Conservation (phyloP, 2,888 invertebrate genomes). For the Cecidostiba fungosa region DNA sequence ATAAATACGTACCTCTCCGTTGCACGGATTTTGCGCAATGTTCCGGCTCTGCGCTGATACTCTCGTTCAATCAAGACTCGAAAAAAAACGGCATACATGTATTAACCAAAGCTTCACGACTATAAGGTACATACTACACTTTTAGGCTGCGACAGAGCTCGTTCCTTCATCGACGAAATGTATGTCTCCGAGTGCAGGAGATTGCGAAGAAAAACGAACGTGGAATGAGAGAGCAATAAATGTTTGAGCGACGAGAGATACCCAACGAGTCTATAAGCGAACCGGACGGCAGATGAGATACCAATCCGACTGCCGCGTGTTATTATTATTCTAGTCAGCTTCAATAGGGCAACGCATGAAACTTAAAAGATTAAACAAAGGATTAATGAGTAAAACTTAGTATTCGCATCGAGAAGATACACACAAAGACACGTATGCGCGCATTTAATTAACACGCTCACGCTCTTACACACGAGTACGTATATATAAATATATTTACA, state of each 20-base stretch:
- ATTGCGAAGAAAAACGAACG: constrained; percentile 16
- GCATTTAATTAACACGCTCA: constrained; percentile 53
- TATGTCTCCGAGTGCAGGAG: not conserved
- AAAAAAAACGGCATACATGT: not conserved
- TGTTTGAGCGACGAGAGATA: constrained; percentile 16
- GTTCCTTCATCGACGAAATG: constrained; percentile 14
- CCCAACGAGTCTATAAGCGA: constrained; percentile 54
- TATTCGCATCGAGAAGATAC: constrained; percentile 53
- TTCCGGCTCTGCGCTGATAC: not conserved
- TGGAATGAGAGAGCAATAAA: constrained; percentile 52
- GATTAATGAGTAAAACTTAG: constrained; percentile 52
- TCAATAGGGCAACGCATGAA: constrained; percentile 60
- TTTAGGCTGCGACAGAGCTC: not conserved
- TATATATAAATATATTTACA: constrained; percentile 43
- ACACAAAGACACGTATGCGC: constrained; percentile 29
- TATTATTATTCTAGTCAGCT: constrained; percentile 64
- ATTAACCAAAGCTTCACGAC: constrained; percentile 30
- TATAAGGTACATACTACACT: constrained; percentile 14
- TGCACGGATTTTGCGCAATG: not conserved
- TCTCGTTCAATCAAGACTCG: not conserved
- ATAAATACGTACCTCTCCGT: constrained; percentile 14
- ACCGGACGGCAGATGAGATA: constrained; percentile 38
- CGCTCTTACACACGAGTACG: constrained; percentile 29
- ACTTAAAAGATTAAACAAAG: constrained; percentile 42
- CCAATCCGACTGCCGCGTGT: constrained; percentile 53